Evolutionary conservation across 2,888 invertebrate genomes (phyloP).

Genomic region (Acronicta alni): DNA sequence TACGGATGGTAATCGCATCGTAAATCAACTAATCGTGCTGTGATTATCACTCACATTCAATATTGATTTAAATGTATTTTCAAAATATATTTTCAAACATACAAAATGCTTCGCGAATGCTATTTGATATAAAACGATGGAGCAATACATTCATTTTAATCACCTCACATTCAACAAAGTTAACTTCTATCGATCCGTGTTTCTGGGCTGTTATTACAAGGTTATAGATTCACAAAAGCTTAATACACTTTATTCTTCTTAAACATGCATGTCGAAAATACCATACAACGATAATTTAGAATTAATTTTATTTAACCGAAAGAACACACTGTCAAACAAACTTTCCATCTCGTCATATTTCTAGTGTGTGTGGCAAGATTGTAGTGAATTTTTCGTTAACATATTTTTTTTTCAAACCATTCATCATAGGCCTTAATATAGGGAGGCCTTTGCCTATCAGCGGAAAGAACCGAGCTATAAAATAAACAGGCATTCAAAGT

Average conservation of each 20-base stretch:
- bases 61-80: background rate
- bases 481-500: slow-evolving; percentile 3
- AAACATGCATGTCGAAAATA: slow-evolving; percentile 5
- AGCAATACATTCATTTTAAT: slow-evolving; percentile 13
- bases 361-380: too few relatives aligned
- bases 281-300: background rate
- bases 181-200: slow-evolving; percentile 23
- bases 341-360: background rate
- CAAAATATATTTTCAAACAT: background rate
- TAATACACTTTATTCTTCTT: slow-evolving; percentile 17
- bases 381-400: too few relatives aligned
- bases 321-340: background rate
- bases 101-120: background rate
- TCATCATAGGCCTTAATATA: too few relatives aligned
- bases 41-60: background rate
- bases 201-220: slow-evolving; percentile 18
- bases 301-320: slow-evolving; percentile 3
- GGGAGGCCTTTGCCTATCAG: too few relatives aligned
- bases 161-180: slow-evolving; percentile 10
- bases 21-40: background rate
- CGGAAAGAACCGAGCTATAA: too few relatives aligned
- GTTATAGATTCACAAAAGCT: slow-evolving; percentile 3
- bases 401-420: too few relatives aligned
- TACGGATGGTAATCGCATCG: background rate
- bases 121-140: slow-evolving; percentile 10